These are phyloP conservation scores for Resseliella maxima DNA, from an alignment of 2,888 invertebrate species.

Conservation along the genomic window DNA sequence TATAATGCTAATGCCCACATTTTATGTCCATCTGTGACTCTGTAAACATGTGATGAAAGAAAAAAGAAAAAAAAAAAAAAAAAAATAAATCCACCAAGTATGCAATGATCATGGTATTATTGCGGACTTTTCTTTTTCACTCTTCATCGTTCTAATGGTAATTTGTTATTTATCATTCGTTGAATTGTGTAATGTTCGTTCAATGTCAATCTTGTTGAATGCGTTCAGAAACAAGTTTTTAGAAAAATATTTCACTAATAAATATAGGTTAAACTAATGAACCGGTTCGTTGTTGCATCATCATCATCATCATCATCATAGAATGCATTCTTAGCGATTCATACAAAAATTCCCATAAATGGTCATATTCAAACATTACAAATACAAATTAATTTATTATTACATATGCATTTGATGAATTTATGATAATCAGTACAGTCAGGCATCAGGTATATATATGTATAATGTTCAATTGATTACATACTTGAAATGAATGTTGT, in stretches of 20 bases:
- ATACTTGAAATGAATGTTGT: not conserved
- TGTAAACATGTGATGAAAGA: no score
- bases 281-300: not conserved
- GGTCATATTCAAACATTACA: not conserved
- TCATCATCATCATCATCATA: constrained; percentile 48
- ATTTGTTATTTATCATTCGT: not conserved
- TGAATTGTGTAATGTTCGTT: not conserved
- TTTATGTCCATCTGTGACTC: no score
- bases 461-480: not conserved
- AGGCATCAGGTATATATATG: not conserved
- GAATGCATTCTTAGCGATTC: not conserved
- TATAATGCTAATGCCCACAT: no score
- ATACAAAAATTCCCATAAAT: constrained; percentile 15
- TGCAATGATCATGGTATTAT: not conserved
- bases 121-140: not conserved
- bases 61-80: no score
- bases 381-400: constrained; percentile 48
- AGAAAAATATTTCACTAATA: not conserved
- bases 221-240: not conserved
- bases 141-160: not conserved
- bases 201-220: constrained; percentile 32
- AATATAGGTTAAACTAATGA: constrained; percentile 9
- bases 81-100: no score
- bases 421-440: not conserved
- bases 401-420: not conserved